phyloP scores from a whole-genome alignment of 2,797 vertebrate genomes.

The Lepilemur ruficaudatus region DNA sequence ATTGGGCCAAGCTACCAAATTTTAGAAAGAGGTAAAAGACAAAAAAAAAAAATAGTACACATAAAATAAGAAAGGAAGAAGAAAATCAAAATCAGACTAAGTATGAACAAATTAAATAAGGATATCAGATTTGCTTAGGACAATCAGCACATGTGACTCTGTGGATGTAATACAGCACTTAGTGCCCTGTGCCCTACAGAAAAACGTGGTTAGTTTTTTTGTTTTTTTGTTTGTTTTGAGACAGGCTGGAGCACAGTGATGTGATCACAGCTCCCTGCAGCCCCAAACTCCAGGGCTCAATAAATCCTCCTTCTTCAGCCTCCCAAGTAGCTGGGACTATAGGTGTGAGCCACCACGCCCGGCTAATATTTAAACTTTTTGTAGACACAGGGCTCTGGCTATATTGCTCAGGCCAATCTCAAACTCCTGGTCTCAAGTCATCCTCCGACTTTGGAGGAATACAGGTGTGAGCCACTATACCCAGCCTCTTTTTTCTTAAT shows the following conservation, averaged over 20 bases:
- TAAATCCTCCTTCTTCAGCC: no score
- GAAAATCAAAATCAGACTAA: background rate
- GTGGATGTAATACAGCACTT: background rate
- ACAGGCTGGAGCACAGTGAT: no score
- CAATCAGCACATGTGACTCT: background rate
- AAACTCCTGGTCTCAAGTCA: background rate
- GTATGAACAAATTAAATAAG: background rate
- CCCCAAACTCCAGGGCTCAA: no score
- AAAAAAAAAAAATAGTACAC: background rate
- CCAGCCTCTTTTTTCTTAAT: background rate
- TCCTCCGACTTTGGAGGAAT: background rate
- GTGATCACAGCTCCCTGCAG: no score
- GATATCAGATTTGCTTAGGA: no score
- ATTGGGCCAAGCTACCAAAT: background rate
- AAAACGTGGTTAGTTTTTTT: background rate
- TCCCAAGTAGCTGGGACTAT: no score
- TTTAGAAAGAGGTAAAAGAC: background rate
- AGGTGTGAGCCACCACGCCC: no score
- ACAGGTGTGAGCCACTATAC: background rate
- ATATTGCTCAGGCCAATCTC: no score
- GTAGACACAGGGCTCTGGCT: no score
- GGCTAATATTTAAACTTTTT: no score
- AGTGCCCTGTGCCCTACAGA: background rate
- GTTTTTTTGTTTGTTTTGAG: no score
- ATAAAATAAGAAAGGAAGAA: background rate